These are phyloP conservation scores for Phalacrocorax brasilianus DNA, from an alignment of 2,113 vertebrate species.

Conservation along the genomic window DNA sequence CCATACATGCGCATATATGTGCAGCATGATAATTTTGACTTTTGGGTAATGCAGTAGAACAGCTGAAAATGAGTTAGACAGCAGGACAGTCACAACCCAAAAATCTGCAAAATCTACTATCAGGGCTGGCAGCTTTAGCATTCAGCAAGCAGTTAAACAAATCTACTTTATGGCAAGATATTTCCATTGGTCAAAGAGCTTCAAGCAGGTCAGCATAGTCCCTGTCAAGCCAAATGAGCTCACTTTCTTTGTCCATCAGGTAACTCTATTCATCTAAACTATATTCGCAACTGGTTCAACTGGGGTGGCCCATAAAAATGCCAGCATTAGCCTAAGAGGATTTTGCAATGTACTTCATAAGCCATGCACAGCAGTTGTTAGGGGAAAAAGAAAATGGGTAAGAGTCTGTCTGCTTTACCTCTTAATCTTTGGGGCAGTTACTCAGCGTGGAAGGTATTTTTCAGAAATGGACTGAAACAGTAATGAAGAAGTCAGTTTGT, in stretches of 20 bases:
- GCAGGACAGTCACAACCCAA: neutral
- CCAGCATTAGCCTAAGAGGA: neutral
- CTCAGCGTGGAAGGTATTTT: neutral
- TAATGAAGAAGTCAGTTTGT: neutral
- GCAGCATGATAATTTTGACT: neutral
- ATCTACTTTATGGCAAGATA: neutral
- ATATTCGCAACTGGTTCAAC: neutral
- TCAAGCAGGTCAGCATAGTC: neutral
- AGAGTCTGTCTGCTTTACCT: neutral
- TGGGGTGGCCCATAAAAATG: neutral
- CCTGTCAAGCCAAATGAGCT: neutral
- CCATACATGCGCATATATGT: neutral
- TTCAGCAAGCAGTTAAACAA: neutral
- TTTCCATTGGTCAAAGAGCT: neutral
- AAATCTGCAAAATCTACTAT: neutral
- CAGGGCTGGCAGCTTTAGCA: neutral
- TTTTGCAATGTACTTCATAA: neutral
- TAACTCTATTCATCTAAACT: neutral
- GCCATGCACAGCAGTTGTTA: neutral
- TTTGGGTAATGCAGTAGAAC: neutral
- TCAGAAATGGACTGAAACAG: neutral
- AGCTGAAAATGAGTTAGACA: neutral
- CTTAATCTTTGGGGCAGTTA: neutral
- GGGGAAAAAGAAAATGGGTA: neutral
- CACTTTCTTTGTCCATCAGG: neutral